These are phyloP conservation scores for Anneissia japonica DNA, from an alignment of 35 echinoderm and acorn worm species.

Conservation along the genomic window DNA sequence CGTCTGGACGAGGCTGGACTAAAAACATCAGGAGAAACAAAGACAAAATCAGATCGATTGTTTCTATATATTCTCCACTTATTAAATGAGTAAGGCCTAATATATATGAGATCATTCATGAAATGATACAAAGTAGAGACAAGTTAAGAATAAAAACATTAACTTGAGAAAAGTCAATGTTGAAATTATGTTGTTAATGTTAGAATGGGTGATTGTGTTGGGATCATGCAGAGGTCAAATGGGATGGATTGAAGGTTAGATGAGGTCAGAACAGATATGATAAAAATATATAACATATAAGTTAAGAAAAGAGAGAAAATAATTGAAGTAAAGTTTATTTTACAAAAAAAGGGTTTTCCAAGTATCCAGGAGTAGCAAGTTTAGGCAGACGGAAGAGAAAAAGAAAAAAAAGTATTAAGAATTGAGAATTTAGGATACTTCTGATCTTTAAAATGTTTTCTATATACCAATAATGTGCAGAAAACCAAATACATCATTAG, in stretches of 20 bases:
- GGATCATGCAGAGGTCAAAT: neutral
- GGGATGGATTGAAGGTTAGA: neutral
- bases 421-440: too few relatives aligned
- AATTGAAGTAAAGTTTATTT: neutral
- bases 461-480: too few relatives aligned
- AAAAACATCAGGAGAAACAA: neutral
- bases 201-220: neutral
- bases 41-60: neutral
- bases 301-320: too few relatives aligned
- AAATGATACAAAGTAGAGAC: neutral
- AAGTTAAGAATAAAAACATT: neutral
- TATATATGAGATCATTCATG: neutral
- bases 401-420: neutral
- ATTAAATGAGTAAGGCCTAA: neutral
- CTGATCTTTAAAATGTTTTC: too few relatives aligned
- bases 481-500: too few relatives aligned
- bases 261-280: neutral
- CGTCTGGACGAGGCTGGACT: neutral
- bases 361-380: neutral
- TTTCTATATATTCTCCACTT: neutral
- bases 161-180: neutral
- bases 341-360: neutral
- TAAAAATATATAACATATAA: neutral
- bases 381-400: neutral
- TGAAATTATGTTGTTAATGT: neutral